Percentiles rank a stretch among this genome's conserved stretches.
phyloP scores from a whole-genome alignment of 2,113 vertebrate genomes.

The Eptesicus fuscus region DNA sequence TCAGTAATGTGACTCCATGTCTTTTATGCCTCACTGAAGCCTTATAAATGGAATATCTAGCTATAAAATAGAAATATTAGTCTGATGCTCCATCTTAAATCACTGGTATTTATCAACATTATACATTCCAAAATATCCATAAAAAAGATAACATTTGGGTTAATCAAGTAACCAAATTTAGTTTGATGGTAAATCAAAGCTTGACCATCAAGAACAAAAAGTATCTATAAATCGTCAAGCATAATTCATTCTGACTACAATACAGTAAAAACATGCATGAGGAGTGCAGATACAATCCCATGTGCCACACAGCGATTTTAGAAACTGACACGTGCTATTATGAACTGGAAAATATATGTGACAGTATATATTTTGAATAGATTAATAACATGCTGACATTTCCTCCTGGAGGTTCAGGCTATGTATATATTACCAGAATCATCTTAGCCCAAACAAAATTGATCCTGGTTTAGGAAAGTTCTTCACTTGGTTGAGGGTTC shows the following conservation, averaged over 20 bases:
- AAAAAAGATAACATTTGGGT: constrained; percentile 49
- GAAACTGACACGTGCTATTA: constrained; percentile 61
- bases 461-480: constrained; percentile 51
- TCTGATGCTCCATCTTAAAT: constrained; percentile 9
- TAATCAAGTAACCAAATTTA: constrained; percentile 63
- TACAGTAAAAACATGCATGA: constrained; percentile 47
- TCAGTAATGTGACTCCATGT: constrained; percentile 60
- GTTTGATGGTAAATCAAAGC: constrained; percentile 58
- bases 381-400: constrained; percentile 61
- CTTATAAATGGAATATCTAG: constrained; percentile 68
- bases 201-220: constrained; percentile 56
- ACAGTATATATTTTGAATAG: constrained; percentile 48
- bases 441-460: constrained; percentile 65
- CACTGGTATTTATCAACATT: constrained; percentile 1
- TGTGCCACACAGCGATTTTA: constrained; percentile 36
- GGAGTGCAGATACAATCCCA: constrained; percentile 47
- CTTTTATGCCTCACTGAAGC: constrained; percentile 62
- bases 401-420: constrained; percentile 63
- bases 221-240: constrained; percentile 53
- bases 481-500: constrained; percentile 48
- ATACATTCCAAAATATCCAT: not conserved
- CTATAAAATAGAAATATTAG: constrained; percentile 41
- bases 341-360: constrained; percentile 48
- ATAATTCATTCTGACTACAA: constrained; percentile 63
- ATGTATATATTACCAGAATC: constrained; percentile 11